Evolutionary conservation across 2,888 invertebrate species (phyloP), one percentile per base, ranked within the genome.

Genomic region (Alsophila aescularia): DNA sequence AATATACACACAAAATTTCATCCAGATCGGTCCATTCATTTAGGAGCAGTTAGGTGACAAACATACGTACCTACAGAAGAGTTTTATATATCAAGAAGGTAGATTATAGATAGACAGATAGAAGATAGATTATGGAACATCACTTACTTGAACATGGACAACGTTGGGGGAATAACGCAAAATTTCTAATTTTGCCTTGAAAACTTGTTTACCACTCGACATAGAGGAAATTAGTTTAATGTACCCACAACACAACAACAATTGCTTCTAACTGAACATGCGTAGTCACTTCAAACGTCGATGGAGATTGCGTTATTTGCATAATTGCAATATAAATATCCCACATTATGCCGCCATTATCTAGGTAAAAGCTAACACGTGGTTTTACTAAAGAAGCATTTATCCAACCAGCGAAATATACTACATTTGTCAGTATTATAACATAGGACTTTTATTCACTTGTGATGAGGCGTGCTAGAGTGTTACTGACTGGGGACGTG

Each of bases 341-440:
- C 42, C 37, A 54, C 44, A 54, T 58, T 60, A 63, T 39, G 35
- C 24, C 36, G 36, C 58, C 52, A 55, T 63, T 58, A 63, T 41
- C 39, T 35, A 39, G 58, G 52, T 59, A 59, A 64, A 58, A 61
- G 58, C 44, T 37, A 61, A 56, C 58, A 60, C 59, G 59, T 61
- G 64, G 57, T 52, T 39, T 60, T 31, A 41, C 24, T 58, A 47
- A 48, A 60, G 40, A 56, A 31, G 50, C 43, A 52, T 35, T 48
- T 50, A 44, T 44, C 36, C 41, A 56, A 48, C 48, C 18, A 34
- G n/a, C 35, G 52, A 24, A 15, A 21, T 13, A 40, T 3, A 27
- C 21, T 32, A 15, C 14, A 16, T 8, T 7, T 21, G 24, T 21
- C 34, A 44, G 44, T 35, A 44, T 13, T 9, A 4, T 7, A 44